Conservation (phyloP, 2,797 vertebrate species). For the Lerista edwardsae region DNA sequence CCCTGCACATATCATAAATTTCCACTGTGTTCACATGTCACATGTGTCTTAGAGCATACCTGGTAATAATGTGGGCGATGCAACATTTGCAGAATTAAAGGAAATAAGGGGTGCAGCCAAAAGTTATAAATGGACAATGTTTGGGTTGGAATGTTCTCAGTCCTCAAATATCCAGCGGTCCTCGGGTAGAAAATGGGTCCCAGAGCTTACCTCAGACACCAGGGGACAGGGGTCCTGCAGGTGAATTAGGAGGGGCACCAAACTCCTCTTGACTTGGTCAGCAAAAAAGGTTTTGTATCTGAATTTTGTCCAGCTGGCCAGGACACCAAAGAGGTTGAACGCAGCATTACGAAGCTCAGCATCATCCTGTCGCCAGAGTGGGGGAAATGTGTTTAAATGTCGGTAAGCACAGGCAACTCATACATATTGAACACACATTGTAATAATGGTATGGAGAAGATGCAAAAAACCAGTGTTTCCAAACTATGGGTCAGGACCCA, state of each 20-base stretch:
- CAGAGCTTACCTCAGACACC: slow-evolving; percentile 19
- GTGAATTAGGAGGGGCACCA: slow-evolving; percentile 25
- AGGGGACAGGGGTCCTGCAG: slow-evolving; percentile 11
- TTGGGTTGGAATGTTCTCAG: background rate
- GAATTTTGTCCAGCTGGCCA: slow-evolving; percentile 16
- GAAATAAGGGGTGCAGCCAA: too few species aligned
- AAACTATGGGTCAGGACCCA: too few species aligned
- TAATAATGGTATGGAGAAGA: background rate
- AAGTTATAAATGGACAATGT: too few species aligned
- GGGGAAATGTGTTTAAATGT: background rate
- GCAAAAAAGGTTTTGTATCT: slow-evolving; percentile 26
- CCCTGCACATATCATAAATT: too few species aligned
- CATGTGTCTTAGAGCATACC: background rate
- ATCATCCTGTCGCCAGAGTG: background rate
- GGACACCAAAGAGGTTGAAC: slow-evolving; percentile 7
- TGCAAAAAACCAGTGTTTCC: too few species aligned
- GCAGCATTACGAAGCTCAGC: background rate
- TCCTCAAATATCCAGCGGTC: background rate
- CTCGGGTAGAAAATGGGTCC: background rate
- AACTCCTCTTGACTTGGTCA: slow-evolving; percentile 12
- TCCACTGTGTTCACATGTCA: too few species aligned
- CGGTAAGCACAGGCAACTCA: background rate
- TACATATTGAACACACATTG: background rate
- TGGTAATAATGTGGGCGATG: background rate
- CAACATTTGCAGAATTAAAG: background rate